Base-by-base conservation (phyloP, 2,113 vertebrate genomes). In the Brachypteracias leptosomus region DNA sequence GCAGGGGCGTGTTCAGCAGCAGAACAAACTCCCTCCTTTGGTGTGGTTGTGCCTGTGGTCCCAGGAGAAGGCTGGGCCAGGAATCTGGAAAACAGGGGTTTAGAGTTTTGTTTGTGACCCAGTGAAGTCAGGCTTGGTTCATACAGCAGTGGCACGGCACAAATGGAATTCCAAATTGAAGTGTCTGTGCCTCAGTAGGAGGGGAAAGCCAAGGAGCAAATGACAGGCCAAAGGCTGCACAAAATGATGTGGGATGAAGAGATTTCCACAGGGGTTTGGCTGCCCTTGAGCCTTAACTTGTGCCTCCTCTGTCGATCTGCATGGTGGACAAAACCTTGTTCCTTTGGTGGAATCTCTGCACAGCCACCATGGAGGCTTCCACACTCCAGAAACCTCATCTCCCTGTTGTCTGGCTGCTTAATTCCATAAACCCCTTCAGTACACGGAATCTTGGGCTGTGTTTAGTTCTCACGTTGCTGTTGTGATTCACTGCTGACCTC, bases 91-190 rank as follows among this genome's bases (percentile, higher is more conserved):
- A 58, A 36, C 0, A 8, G 6, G 38, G 29, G 25, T 63, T 87
- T 16, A 7, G 66, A 62, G 15, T 54, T 76, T 58, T 31, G 25
- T 51, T 58, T 44, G 62, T 22, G 35, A 47, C 28, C n/a, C 5
- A 2, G 17, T 44, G 28, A 86, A 35, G 70, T 70, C 52, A 14
- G n/a, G 75, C 22, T 49, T 61, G 29, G 13, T 73, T 85, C 24
- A 10, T 54, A 10, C 2, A 17, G 62, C 0, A 58, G 51, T 2
- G 38, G 17, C 1, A 0, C 1, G 26, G 10, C n/a, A 6, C 18
- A 70, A n/a, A 63, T 38, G 28, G 26, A 62, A 55, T 83, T 46
- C 2, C 0, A 57, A 58, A 9, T 3, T 5, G 51, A 22, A n/a
- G 12, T 9, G 6, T 29, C 36, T 28, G 16, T 76, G 35, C 70